A percentile compares a stretch with the other conserved stretches of the same genome.
These are phyloP conservation scores for Malthinus seriepunctatus DNA, from an alignment of 2,888 invertebrate genomes.

Conservation along the genomic window DNA sequence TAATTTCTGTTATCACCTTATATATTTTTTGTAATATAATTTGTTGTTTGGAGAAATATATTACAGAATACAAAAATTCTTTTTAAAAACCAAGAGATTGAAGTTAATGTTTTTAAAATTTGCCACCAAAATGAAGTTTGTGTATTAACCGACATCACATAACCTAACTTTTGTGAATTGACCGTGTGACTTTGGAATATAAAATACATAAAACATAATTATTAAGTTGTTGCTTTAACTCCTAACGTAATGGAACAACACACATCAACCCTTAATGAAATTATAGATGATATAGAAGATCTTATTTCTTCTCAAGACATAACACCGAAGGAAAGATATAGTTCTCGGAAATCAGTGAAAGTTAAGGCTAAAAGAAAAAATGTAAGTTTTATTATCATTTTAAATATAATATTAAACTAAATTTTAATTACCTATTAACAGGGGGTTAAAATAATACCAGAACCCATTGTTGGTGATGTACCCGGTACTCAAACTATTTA, in stretches of 20 bases:
- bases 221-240: background rate
- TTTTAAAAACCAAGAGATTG: too few relatives aligned
- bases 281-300: slow-evolving; percentile 84
- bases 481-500: slow-evolving; percentile 80
- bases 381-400: slow-evolving; percentile 16
- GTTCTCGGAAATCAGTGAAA: slow-evolving; percentile 70
- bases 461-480: slow-evolving; percentile 48
- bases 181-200: background rate
- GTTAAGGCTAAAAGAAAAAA: slow-evolving; percentile 62
- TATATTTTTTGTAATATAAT: too few relatives aligned
- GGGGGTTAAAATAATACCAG: slow-evolving; percentile 28
- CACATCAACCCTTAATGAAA: slow-evolving; percentile 61
- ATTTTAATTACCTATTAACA: background rate
- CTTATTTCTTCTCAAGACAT: slow-evolving; percentile 79
- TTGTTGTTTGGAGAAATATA: too few relatives aligned
- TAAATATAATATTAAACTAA: slow-evolving; percentile 41
- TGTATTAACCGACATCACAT: too few relatives aligned
- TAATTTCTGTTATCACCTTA: too few relatives aligned
- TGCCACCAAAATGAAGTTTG: too few relatives aligned
- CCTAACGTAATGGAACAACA: slow-evolving; percentile 6
- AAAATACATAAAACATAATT: background rate
- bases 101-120: too few relatives aligned
- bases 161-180: too few relatives aligned
- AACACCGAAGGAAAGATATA: slow-evolving; percentile 77
- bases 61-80: too few relatives aligned